Percentiles rank a stretch among this genome's conserved stretches.
Evolutionary conservation across 2,113 vertebrate genomes (phyloP).

Genomic region (Callithrix jacchus): DNA sequence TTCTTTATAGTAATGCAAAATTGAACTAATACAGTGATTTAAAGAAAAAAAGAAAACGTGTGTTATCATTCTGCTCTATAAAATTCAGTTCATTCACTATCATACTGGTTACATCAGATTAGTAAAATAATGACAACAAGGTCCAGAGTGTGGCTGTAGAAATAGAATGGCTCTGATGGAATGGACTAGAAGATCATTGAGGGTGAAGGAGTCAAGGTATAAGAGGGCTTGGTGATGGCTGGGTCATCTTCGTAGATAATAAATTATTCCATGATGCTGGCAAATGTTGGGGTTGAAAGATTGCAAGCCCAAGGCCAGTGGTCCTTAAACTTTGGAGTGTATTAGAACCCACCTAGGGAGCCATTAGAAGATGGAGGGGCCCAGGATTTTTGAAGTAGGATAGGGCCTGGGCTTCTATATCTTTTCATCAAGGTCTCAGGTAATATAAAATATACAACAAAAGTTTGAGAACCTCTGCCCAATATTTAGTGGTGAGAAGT

Average conservation of each 20-base stretch:
- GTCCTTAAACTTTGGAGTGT: neutral
- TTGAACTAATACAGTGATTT: no score
- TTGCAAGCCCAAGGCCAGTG: neutral
- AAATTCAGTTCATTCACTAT: neutral
- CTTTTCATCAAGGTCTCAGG: conserved; percentile 19
- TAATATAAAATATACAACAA: neutral
- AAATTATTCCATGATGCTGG: neutral
- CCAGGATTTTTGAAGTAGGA: neutral
- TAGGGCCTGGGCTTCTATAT: neutral
- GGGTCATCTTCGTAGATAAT: neutral
- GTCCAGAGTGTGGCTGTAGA: neutral
- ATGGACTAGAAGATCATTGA: neutral
- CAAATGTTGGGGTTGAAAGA: neutral
- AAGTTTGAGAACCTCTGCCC: neutral
- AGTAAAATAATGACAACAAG: neutral
- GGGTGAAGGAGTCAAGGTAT: neutral
- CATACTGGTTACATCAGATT: neutral
- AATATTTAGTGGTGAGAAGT: neutral
- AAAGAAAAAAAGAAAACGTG: neutral
- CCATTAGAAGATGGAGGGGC: neutral
- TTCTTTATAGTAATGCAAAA: no score
- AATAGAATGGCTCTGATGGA: neutral
- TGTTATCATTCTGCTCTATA: neutral
- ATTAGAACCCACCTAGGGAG: neutral
- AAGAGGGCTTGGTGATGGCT: neutral